These are phyloP conservation scores for Champsocephalus gunnari DNA, from an alignment of 2,797 vertebrate genomes.

Conservation along the genomic window DNA sequence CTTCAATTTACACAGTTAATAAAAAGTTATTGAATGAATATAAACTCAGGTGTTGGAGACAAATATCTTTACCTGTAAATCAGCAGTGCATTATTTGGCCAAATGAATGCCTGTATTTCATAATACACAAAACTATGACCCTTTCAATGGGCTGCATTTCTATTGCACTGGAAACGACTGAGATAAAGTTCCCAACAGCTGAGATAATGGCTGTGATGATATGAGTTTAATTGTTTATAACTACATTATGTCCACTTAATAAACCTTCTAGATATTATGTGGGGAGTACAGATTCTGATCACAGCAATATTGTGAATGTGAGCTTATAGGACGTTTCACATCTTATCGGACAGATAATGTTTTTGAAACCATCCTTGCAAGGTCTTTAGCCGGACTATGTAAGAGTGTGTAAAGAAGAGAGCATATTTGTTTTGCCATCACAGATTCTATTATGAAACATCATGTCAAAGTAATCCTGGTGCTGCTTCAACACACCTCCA, in stretches of 20 bases:
- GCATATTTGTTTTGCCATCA: constrained; percentile 32
- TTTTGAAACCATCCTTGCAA: constrained; percentile 1
- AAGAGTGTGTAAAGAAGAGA: constrained; percentile 30
- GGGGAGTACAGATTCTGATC: constrained; percentile 5
- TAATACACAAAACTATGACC: not conserved
- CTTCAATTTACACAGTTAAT: constrained; percentile 2
- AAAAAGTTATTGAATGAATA: not conserved
- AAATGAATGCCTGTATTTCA: not conserved
- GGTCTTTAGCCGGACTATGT: constrained; percentile 15
- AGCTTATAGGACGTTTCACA: not conserved
- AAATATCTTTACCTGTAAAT: constrained; percentile 17
- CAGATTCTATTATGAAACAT: constrained; percentile 8
- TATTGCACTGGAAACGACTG: not conserved
- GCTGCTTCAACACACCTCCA: not conserved
- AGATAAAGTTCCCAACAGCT: constrained; percentile 15
- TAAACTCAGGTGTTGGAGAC: not conserved
- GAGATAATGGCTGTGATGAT: constrained; percentile 5
- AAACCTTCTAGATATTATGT: constrained; percentile 4
- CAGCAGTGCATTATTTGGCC: not conserved
- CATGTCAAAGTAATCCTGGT: constrained; percentile 1
- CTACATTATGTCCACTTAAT: constrained; percentile 3
- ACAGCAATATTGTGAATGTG: not conserved
- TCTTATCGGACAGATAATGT: not conserved
- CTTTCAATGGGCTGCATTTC: not conserved
- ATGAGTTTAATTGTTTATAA: not conserved